Percentiles rank a stretch among this genome's conserved stretches.
Conservation (phyloP, 1,140 invertebrate species). For the Plutomurus gul region DNA sequence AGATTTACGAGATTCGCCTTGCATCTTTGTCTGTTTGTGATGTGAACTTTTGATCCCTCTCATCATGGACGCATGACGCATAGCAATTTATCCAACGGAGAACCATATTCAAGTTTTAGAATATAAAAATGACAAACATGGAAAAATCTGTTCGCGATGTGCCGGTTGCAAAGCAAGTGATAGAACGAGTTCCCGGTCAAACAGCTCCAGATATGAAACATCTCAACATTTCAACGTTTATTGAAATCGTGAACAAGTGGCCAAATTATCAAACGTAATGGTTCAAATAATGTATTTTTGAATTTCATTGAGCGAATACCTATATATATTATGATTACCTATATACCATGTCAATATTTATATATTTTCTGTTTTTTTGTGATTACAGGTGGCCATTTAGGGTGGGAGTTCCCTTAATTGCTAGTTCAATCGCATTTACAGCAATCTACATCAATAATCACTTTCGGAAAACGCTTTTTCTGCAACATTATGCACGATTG, state of each 20-base stretch:
- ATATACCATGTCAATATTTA: not conserved
- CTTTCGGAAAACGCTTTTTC: constrained; percentile 36
- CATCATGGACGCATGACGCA: too few relatives aligned
- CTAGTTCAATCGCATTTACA: not conserved
- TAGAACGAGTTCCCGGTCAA: not conserved
- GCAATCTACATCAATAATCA: constrained; percentile 31
- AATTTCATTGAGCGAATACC: too few relatives aligned
- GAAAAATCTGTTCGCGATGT: not conserved
- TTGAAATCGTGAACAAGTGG: not conserved
- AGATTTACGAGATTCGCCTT: too few relatives aligned
- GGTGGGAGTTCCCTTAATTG: not conserved
- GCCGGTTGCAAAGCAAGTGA: not conserved
- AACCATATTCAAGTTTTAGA: not conserved
- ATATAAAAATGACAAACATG: not conserved
- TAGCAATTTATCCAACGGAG: too few relatives aligned
- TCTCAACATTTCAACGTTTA: not conserved
- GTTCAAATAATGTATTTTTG: too few relatives aligned
- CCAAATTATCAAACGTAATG: not conserved
- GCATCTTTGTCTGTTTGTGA: too few relatives aligned
- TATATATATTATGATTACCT: too few relatives aligned
- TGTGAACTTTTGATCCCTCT: too few relatives aligned
- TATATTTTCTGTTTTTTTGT: not conserved
- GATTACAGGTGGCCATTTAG: constrained; percentile 44
- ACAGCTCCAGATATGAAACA: not conserved
- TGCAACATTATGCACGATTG: not conserved